Evolutionary conservation across 2,888 invertebrate genomes (phyloP), one percentile per base, ranked within the genome.

Genomic region (Chymomyza caudatula): DNA sequence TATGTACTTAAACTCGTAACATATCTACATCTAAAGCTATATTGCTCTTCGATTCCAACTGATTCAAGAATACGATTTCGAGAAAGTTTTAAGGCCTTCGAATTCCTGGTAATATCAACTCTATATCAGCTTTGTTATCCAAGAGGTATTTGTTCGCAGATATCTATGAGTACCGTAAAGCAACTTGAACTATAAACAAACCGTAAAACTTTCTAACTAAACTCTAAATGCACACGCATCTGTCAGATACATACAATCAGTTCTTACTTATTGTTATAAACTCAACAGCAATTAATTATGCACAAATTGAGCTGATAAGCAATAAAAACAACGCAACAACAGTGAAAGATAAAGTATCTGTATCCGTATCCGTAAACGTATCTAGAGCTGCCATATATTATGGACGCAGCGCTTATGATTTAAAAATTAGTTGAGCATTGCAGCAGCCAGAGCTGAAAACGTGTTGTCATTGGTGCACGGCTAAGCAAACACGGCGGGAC

Each of bases 381-480:
- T 58, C 37, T 49, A 25, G 37, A 52, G 69, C 29, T 37, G 11
- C 8, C 29, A 37, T 11, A 3, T 37, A 37, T 37, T 37, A 37
- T 37, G 29, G 2, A 37, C 29, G 3, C 2, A 11, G 11, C 2
- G 29, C 29, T 37, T 37, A 37, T 37, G 11, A 11, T 37, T 19
- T 19, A 25, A 43, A 61, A 65, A 69, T 65, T 67, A 64, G 67
- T 60, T 60, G 56, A 67, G 29, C 57, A 25, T 15, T 20, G 61
- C 52, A 54, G 23, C 49, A 49, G 55, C 4, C 53, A 55, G 61
- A 60, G 69, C 67, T 70, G 68, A 44, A 73, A 69, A 80, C 74
- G 68, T 74, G 77, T 73, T 69, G 57, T 81, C 81, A 81, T 76
- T 81, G 77, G 69, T 65, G 78, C 71, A 76, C 80, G 71, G 66